Evolutionary conservation across 2,888 invertebrate genomes (phyloP).

Genomic region (Pecten maximus): DNA sequence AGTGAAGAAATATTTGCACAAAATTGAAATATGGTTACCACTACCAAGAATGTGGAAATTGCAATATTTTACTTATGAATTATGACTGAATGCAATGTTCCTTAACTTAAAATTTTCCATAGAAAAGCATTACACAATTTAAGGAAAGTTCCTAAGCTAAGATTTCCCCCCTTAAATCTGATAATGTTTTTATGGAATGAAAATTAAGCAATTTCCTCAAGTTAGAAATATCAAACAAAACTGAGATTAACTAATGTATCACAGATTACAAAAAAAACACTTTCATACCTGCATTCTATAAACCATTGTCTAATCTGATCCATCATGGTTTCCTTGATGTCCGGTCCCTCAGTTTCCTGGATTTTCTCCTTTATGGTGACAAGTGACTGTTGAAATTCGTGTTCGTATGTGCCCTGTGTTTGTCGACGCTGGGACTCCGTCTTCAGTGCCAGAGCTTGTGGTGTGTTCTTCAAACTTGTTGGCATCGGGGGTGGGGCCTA

Average conservation of each 20-base stretch:
- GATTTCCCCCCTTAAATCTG: too few relatives aligned
- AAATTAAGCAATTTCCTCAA: too few relatives aligned
- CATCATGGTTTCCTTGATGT: conserved; percentile 92
- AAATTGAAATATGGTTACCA: too few relatives aligned
- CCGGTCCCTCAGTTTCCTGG: conserved; percentile 88
- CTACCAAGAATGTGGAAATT: background rate
- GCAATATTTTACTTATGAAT: background rate
- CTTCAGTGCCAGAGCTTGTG: conserved; percentile 74
- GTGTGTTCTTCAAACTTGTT: conserved; percentile 75
- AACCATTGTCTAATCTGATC: conserved; percentile 95
- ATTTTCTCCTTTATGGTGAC: conserved; percentile 85
- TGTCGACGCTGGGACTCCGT: conserved; percentile 84
- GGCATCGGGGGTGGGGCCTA: conserved; percentile 73
- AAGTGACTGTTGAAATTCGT: conserved; percentile 88
- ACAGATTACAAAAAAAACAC: too few relatives aligned
- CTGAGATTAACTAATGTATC: too few relatives aligned
- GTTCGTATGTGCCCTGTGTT: conserved; percentile 87
- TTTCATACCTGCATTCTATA: conserved; percentile 87
- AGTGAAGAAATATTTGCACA: too few relatives aligned
- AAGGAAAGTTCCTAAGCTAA: background rate
- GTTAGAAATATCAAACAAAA: too few relatives aligned
- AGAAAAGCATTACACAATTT: background rate
- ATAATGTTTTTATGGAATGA: too few relatives aligned
- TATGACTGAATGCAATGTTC: background rate
- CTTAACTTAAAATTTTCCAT: too few relatives aligned